Evolutionary conservation across 1,140 invertebrate genomes (phyloP), one percentile per base, ranked within the genome.

Genomic region (Leguminivora glycinivorella): DNA sequence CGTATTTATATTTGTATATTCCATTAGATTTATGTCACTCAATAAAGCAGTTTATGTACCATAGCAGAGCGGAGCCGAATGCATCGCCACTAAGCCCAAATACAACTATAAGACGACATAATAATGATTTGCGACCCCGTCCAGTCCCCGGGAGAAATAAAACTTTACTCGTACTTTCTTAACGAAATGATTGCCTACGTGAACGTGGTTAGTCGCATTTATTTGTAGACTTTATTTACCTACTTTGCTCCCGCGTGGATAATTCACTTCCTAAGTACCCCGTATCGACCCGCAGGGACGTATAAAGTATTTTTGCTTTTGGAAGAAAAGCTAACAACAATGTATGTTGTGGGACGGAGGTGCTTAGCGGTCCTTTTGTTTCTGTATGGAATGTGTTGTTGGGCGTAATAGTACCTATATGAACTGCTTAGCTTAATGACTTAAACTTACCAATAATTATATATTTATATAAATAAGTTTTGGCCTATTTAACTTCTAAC

Each of bases 121-220:
- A 83, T 81, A 84, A 79, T 81, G 82, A 84, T 82, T 84, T 84
- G 80, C 81, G 69, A 79, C 78, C 70, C 47, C 56, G 75, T 68
- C 22, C 72, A 77, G 75, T 75, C 74, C 85, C 85, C 84, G 72
- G 72, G 84, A 87, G 85, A 89, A 89, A 87, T 88, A 88, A 69
- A 69, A 87, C 75, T 85, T 72, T 67, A 71, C 81, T 81, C 76
- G 78, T 83, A 87, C 80, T 85, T 85, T 87, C 83, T 86, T 86
- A 85, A 84, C 83, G 81, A 85, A 89, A 89, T 88, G 84, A 89
- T 89, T 89, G 83, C 83, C 82, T 83, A 85, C 82, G 82, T 89
- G 84, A 79, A 83, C 75, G 78, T 85, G 81, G 83, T 85, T 88
- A 83, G 84, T 72, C 74, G 78, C 82, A 85, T 88, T 89, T 89